phyloP scores from a whole-genome alignment of 2,888 invertebrate species.

The Zhengitettix transpicula region DNA sequence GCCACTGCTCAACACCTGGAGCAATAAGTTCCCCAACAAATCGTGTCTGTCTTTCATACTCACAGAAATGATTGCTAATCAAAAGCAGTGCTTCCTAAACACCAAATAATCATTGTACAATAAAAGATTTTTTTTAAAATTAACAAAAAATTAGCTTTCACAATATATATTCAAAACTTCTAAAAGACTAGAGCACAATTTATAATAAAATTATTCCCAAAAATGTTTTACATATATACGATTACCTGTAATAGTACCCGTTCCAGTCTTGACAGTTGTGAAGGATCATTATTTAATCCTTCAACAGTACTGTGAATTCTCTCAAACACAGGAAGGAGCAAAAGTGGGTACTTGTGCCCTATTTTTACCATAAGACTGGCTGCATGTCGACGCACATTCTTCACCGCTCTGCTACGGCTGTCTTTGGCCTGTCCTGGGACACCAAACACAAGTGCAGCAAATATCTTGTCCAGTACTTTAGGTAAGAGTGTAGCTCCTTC shows the following conservation, averaged over 20 bases:
- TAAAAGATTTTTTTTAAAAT: not conserved
- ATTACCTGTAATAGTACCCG: slow-evolving; percentile 50
- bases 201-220: slow-evolving; percentile 14
- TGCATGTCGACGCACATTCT: slow-evolving; percentile 76
- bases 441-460: slow-evolving; percentile 62
- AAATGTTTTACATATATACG: not conserved
- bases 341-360: slow-evolving; percentile 68
- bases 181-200: not conserved
- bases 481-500: slow-evolving; percentile 38
- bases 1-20: slow-evolving; percentile 48
- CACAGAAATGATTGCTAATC: slow-evolving; percentile 78
- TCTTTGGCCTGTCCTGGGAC: slow-evolving; percentile 47
- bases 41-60: slow-evolving; percentile 55
- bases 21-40: slow-evolving; percentile 55
- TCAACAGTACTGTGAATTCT: slow-evolving; percentile 64
- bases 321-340: slow-evolving; percentile 73
- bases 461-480: slow-evolving; percentile 74
- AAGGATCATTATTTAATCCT: slow-evolving; percentile 45
- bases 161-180: not conserved
- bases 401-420: slow-evolving; percentile 53
- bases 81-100: slow-evolving; percentile 57
- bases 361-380: slow-evolving; percentile 81
- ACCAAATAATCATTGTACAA: slow-evolving; percentile 1
- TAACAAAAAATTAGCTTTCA: not conserved
- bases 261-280: slow-evolving; percentile 60